Conservation (phyloP, 64 coral and sea anemone genomes). For the Pocillopora verrucosa region DNA sequence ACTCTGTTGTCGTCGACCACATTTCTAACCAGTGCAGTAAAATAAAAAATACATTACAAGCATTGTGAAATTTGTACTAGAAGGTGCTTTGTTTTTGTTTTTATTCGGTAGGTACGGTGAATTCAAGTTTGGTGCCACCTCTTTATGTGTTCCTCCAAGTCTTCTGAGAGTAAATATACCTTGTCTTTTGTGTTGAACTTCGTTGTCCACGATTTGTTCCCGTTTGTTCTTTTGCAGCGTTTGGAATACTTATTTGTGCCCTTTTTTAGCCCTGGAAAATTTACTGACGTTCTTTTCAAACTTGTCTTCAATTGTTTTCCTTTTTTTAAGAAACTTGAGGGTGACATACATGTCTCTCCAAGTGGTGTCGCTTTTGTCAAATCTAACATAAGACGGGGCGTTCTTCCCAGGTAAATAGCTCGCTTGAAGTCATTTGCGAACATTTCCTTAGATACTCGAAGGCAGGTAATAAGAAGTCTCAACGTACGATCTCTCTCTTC, state of each 20-base stretch:
- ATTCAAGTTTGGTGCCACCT: conserved; percentile 86
- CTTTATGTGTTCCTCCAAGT: conserved; percentile 66
- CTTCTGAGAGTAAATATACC: conserved; percentile 60
- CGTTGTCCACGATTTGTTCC: conserved; percentile 41
- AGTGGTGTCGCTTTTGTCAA: conserved; percentile 95
- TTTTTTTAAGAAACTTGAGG: conserved; percentile 68
- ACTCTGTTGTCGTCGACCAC: too few species aligned
- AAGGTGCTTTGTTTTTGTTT: neutral
- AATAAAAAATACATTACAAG: neutral
- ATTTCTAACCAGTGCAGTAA: too few species aligned
- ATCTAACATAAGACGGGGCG: conserved; percentile 60
- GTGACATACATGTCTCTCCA: conserved; percentile 87
- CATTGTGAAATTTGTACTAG: neutral
- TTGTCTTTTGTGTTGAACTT: neutral
- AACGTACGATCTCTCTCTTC: neutral
- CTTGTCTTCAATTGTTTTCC: neutral
- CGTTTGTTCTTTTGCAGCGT: neutral
- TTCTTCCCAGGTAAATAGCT: conserved; percentile 71
- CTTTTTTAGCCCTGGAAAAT: neutral
- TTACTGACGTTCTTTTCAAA: neutral
- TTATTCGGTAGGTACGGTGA: conserved; percentile 73
- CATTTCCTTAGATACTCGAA: neutral
- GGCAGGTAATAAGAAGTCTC: neutral
- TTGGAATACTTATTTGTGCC: too few species aligned
- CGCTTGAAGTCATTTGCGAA: neutral